Conservation (phyloP, 2,797 vertebrate genomes). For the Periophthalmus magnuspinnatus region DNA sequence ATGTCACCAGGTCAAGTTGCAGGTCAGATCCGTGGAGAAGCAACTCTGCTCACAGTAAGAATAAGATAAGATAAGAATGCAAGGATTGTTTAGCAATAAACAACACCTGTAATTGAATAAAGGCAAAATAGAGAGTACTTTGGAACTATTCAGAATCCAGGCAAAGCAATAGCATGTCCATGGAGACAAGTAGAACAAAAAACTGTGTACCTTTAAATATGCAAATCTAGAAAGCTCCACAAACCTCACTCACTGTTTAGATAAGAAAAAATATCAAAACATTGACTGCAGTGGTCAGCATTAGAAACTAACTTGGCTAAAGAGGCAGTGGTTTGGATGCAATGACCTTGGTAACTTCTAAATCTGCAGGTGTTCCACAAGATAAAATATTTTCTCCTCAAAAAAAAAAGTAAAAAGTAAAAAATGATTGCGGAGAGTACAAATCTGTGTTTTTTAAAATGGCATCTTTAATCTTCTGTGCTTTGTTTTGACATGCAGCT, state of each 20-base stretch:
- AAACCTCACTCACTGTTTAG: neutral
- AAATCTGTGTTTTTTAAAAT: neutral
- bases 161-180: no score
- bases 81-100: no score
- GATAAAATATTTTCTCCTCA: neutral
- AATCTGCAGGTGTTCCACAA: neutral
- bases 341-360: neutral
- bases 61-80: no score
- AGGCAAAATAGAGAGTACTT: no score
- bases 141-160: no score
- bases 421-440: neutral
- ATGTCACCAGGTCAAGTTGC: no score
- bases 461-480: neutral
- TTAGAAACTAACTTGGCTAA: neutral
- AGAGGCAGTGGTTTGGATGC: neutral
- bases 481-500: constrained; percentile 1
- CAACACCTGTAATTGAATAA: no score
- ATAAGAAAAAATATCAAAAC: neutral
- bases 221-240: neutral
- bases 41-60: no score
- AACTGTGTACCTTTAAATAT: no score
- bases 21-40: no score
- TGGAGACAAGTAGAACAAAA: neutral
- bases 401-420: neutral
- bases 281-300: neutral